phyloP scores from a whole-genome alignment of 1,140 invertebrate species.

The Sipha flava region DNA sequence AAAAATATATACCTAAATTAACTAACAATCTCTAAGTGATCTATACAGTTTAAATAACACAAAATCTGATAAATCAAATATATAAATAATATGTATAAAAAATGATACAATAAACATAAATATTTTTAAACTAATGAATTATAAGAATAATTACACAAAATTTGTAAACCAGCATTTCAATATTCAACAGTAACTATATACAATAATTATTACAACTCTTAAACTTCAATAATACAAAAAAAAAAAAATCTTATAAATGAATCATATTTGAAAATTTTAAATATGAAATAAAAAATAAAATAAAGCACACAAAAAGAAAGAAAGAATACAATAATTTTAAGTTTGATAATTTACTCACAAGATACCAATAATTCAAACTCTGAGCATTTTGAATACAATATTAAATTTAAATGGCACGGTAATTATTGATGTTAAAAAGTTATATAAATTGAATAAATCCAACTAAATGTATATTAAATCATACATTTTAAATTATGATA shows the following conservation, averaged over 20 bases:
- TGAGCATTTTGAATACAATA: no score
- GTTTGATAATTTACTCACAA: no score
- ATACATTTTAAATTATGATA: neutral
- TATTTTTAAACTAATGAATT: neutral
- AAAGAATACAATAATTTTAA: no score
- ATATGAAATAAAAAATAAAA: neutral
- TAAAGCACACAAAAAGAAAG: no score
- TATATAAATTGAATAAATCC: no score
- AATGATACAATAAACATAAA: neutral
- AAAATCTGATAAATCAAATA: neutral
- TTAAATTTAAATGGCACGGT: no score
- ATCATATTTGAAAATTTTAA: neutral
- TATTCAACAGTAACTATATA: neutral
- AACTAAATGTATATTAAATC: no score
- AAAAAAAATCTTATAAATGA: neutral
- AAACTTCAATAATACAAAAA: neutral
- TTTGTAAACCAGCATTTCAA: neutral
- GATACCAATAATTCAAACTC: no score
- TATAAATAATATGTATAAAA: neutral
- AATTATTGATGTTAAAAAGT: no score
- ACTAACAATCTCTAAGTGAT: neutral
- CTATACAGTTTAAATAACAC: conserved; percentile 3
- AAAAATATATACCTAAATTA: neutral
- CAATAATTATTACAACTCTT: neutral
- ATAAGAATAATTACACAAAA: neutral